Evolutionary conservation across 2,888 invertebrate species (phyloP).

Genomic region (Pammene aurita): DNA sequence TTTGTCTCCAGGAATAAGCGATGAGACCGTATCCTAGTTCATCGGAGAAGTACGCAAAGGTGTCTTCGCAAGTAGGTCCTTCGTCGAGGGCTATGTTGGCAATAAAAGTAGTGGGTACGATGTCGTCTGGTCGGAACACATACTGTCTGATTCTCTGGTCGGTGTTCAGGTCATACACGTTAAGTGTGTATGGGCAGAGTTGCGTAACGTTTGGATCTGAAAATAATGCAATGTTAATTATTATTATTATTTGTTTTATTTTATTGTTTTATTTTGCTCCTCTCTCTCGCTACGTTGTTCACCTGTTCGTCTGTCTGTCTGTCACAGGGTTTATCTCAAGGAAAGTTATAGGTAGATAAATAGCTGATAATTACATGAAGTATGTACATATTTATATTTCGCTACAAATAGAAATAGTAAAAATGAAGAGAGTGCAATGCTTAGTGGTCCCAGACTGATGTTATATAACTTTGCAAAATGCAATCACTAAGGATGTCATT

Average conservation of each 20-base stretch:
- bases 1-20: conserved; percentile 89
- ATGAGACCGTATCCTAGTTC: conserved; percentile 92
- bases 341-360: no score
- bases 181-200: conserved; percentile 90
- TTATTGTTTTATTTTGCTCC: no score
- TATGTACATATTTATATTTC: no score
- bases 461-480: no score
- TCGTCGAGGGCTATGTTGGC: conserved; percentile 94
- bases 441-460: no score
- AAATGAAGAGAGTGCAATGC: no score
- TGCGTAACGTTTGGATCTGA: conserved; percentile 84
- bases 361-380: no score
- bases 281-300: no score
- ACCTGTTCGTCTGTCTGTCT: no score
- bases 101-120: conserved; percentile 90
- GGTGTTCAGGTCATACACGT: conserved; percentile 89
- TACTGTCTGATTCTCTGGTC: conserved; percentile 88
- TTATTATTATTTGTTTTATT: neutral
- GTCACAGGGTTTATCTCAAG: no score
- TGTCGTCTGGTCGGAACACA: conserved; percentile 87
- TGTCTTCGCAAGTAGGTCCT: conserved; percentile 88
- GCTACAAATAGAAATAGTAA: no score
- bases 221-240: conserved; percentile 45
- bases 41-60: conserved; percentile 91
- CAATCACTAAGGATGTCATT: no score